Percentiles rank a stretch among this genome's conserved stretches.
Conservation (phyloP, 2,797 vertebrate genomes). For the Lepidocolaptes lacrymiger region DNA sequence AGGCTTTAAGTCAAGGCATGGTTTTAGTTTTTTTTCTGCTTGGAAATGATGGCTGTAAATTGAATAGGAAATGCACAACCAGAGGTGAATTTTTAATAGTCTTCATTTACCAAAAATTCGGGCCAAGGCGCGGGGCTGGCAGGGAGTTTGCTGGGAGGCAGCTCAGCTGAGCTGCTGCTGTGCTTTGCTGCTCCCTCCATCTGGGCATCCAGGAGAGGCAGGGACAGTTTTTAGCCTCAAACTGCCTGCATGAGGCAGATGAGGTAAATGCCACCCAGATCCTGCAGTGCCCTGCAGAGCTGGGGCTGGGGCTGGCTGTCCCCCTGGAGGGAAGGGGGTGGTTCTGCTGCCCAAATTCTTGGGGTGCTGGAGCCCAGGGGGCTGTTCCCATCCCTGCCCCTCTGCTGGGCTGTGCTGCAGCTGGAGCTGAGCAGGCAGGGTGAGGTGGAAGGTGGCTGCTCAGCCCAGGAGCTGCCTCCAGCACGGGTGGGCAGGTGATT, state of each 20-base stretch:
- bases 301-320: not conserved
- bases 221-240: not conserved
- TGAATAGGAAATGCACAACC: not conserved
- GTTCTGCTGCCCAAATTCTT: not conserved
- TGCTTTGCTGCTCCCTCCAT: not conserved
- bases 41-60: not conserved
- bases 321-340: rapidly evolving
- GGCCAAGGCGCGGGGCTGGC: rapidly evolving
- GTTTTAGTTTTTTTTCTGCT: not conserved
- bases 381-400: not conserved
- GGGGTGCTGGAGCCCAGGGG: not conserved
- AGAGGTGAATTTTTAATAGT: not conserved
- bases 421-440: not conserved
- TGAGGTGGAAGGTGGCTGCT: not conserved
- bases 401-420: not conserved
- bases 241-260: rapidly evolving
- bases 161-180: not conserved
- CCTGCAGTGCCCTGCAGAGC: rapidly evolving
- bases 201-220: not conserved
- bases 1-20: not conserved
- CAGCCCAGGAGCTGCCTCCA: not conserved
- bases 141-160: not conserved
- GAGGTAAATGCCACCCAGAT: not conserved
- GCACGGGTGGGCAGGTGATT: not conserved
- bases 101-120: not conserved